Base-by-base conservation (phyloP, 2,113 vertebrate genomes). In the Neofelis nebulosa region DNA sequence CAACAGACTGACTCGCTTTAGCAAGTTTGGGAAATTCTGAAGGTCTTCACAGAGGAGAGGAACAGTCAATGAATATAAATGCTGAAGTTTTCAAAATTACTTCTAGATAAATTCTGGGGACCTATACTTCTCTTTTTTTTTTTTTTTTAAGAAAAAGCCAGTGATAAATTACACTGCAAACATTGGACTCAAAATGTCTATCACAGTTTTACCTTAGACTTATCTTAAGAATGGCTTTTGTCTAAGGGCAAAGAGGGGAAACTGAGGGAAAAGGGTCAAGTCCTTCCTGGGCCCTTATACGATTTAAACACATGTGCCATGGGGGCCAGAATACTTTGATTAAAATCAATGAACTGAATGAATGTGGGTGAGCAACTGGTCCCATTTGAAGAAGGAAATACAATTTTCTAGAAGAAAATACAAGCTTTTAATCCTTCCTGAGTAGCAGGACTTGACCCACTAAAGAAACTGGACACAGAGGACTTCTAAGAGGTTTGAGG, bases 331-430 rank as follows among this genome's bases (percentile, higher is more conserved):
- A 86, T 19, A 71, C 48, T 80, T 61, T 41, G 48, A 89, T 89
- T 83, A 87, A 89, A 93, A 80, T 13, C 78, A 73, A 74, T 86
- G 31, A 92, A 84, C 3, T 36, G 78, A 89, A 79, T 93, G 52
- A 86, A 50, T 96, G 19, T 87, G 38, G n/a, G n/a, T 78, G 36
- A 92, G 27, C 63, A 57, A 33, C 18, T 3, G 76, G 74, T 18
- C 68, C 12, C 69, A 76, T 71, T 31, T 61, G 33, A 71, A 94
- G 90, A 82, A 86, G 33, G 66, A 81, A 61, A 89, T 57, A 27
- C 0, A 16, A 48, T 50, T 91, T 91, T 95, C 87, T 80, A 69
- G 38, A 79, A 74, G n/a, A 90, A 85, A 93, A 87, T 41, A 50
- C 96, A 65, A 38, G 3, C 5, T 89, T 78, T 50, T 31, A 74